These are phyloP conservation scores for Odontocolon sp. DNA, from an alignment of 2,888 invertebrate genomes.

Conservation along the genomic window DNA sequence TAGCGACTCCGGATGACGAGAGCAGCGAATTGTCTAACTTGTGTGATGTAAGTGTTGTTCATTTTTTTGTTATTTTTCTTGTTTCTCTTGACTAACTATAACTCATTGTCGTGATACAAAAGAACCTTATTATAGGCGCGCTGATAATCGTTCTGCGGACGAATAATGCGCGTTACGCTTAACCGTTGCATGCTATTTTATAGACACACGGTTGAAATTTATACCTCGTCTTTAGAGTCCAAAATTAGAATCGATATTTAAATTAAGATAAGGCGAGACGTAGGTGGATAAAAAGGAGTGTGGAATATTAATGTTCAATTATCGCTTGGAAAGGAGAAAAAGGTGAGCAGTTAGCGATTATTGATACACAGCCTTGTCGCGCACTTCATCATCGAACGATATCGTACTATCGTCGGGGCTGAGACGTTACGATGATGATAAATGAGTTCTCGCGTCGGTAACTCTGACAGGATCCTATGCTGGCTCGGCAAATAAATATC, in stretches of 20 bases:
- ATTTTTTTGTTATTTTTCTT: slow-evolving; percentile 35
- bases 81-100: background rate
- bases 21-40: slow-evolving; percentile 76
- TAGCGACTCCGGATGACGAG: slow-evolving; percentile 76
- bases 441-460: slow-evolving; percentile 9
- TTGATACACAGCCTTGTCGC: background rate
- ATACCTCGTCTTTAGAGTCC: too few relatives aligned
- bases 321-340: too few relatives aligned
- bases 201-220: too few relatives aligned
- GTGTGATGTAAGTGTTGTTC: slow-evolving; percentile 76
- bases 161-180: background rate
- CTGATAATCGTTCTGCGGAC: slow-evolving; percentile 1
- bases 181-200: slow-evolving; percentile 13
- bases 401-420: slow-evolving; percentile 1
- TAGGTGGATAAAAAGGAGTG: too few relatives aligned
- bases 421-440: slow-evolving; percentile 12
- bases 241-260: background rate
- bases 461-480: slow-evolving; percentile 8
- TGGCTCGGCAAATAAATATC: slow-evolving; percentile 47
- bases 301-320: background rate
- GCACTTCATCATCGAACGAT: background rate
- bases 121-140: background rate
- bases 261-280: background rate
- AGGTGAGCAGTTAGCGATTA: background rate
- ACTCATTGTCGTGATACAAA: slow-evolving; percentile 14